Percentiles rank a stretch among this genome's conserved stretches.
phyloP scores from a whole-genome alignment of 2,113 vertebrate genomes.

The Melierax canorus region DNA sequence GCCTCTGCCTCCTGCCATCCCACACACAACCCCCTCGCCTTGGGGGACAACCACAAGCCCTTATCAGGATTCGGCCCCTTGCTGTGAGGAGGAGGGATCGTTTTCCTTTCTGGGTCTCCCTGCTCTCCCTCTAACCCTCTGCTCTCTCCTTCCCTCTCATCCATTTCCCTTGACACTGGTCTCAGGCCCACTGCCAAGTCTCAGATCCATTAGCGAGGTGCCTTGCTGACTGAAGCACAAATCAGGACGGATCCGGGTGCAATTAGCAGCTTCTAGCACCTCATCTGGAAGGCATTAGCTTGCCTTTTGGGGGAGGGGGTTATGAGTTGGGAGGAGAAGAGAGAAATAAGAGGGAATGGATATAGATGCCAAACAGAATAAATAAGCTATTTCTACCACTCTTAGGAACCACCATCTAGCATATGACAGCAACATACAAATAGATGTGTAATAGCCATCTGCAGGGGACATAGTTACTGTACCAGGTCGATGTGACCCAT shows the following conservation, averaged over 20 bases:
- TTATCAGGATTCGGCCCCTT: slow-evolving; percentile 3
- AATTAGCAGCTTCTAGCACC: slow-evolving; percentile 81
- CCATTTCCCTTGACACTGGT: slow-evolving; percentile 77
- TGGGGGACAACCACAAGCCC: not conserved
- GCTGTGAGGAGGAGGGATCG: not conserved
- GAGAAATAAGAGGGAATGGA: slow-evolving; percentile 31
- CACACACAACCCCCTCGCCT: not conserved
- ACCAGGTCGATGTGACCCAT: not conserved
- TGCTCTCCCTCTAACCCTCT: slow-evolving; percentile 1
- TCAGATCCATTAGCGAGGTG: slow-evolving; percentile 82
- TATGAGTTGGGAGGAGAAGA: slow-evolving; percentile 32
- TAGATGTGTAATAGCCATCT: not conserved
- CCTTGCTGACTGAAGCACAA: slow-evolving; percentile 82
- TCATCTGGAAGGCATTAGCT: slow-evolving; percentile 84
- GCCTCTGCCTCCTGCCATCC: not conserved
- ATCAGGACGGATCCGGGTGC: slow-evolving; percentile 75
- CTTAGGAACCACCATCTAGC: slow-evolving; percentile 15
- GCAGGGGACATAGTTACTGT: not conserved
- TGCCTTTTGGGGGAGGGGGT: slow-evolving; percentile 46
- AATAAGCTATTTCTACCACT: slow-evolving; percentile 62
- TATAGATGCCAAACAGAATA: slow-evolving; percentile 71
- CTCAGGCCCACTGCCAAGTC: slow-evolving; percentile 78
- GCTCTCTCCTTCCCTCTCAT: slow-evolving; percentile 61
- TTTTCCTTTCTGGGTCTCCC: slow-evolving; percentile 21
- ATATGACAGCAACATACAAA: not conserved